Evolutionary conservation across 2,113 vertebrate species (phyloP).

Genomic region (Aptenodytes patagonicus): DNA sequence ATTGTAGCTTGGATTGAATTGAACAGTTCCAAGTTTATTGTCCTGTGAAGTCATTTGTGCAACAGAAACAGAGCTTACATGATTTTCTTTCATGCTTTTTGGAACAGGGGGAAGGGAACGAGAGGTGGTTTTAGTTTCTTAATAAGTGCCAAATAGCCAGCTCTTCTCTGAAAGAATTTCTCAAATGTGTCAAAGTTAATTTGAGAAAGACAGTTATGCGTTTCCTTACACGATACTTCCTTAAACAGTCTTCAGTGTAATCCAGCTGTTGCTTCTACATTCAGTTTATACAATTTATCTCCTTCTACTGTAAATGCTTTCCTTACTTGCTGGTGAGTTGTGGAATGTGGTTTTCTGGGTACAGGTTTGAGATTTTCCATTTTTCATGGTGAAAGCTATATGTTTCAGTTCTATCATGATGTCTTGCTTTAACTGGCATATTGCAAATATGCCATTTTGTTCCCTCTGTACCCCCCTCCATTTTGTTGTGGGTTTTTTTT

Average conservation of each 20-base stretch:
- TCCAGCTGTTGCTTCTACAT: neutral
- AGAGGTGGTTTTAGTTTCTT: neutral
- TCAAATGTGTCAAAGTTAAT: neutral
- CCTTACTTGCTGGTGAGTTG: neutral
- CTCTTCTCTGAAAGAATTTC: neutral
- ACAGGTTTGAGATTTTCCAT: neutral
- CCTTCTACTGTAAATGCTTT: neutral
- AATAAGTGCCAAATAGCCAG: neutral
- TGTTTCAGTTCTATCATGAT: neutral
- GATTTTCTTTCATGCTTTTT: neutral
- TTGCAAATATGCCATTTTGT: neutral
- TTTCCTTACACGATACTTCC: neutral
- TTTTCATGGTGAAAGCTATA: neutral
- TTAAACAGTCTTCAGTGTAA: neutral
- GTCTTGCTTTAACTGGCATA: neutral
- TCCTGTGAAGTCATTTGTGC: neutral
- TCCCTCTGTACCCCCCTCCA: neutral
- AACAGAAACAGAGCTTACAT: neutral
- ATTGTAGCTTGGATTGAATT: neutral
- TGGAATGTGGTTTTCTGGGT: neutral
- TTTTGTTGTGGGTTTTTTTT: too few relatives aligned
- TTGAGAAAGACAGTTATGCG: neutral
- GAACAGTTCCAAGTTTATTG: neutral
- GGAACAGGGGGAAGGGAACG: neutral
- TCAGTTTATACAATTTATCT: neutral